phyloP scores from a whole-genome alignment of 2,888 invertebrate genomes.

The Anthophora plumipes region DNA sequence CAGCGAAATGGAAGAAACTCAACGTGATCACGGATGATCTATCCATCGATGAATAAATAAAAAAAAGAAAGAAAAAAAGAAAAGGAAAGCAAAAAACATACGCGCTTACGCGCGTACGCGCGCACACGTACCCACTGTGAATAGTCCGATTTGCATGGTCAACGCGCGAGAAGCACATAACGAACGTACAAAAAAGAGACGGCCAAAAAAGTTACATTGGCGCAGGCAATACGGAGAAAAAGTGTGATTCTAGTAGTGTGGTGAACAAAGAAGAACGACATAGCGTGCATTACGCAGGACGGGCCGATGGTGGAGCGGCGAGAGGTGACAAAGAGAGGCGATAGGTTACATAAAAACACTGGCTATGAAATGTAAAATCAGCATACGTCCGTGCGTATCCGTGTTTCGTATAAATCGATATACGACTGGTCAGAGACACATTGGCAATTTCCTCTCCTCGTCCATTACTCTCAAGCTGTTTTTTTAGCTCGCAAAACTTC shows the following conservation, averaged over 20 bases:
- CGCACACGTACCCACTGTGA: constrained; percentile 11
- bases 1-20: background rate
- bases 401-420: constrained; percentile 46
- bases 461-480: background rate
- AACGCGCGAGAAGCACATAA: constrained; percentile 1
- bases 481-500: background rate
- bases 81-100: background rate
- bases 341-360: constrained; percentile 61
- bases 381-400: constrained; percentile 40
- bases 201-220: constrained; percentile 53
- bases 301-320: constrained; percentile 31
- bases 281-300: constrained; percentile 41
- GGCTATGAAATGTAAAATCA: constrained; percentile 70
- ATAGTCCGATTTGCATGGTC: constrained; percentile 45
- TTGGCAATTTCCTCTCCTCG: constrained; percentile 1
- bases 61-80: background rate
- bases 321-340: constrained; percentile 45
- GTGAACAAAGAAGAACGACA: constrained; percentile 44
- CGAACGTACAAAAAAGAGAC: constrained; percentile 2
- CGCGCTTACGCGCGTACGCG: too few species aligned
- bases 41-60: constrained; percentile 16
- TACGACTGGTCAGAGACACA: background rate
- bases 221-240: constrained; percentile 37
- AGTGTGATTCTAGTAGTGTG: constrained; percentile 51
- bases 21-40: background rate